Conservation (phyloP, 2,888 invertebrate genomes). For the Oscheius sp. region DNA sequence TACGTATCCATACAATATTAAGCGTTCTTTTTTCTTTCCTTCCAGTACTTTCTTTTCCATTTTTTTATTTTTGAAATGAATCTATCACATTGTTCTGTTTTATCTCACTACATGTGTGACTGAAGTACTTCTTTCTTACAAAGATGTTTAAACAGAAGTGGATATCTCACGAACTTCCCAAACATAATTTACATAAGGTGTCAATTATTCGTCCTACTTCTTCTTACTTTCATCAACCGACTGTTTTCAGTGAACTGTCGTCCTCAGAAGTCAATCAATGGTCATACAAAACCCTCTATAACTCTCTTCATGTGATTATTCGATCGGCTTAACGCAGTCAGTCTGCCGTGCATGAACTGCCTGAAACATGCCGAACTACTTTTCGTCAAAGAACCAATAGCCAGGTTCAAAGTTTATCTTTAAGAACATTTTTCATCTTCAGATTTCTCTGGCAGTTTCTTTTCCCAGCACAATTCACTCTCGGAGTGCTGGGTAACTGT, state of each 20-base stretch:
- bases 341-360: conserved; percentile 47
- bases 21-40: too few relatives aligned
- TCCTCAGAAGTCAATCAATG: conserved; percentile 22
- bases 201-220: neutral
- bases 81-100: too few relatives aligned
- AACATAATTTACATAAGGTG: too few relatives aligned
- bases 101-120: too few relatives aligned
- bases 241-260: neutral
- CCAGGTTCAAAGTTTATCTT: conserved; percentile 28
- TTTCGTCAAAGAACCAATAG: conserved; percentile 46
- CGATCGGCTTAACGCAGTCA: conserved; percentile 33
- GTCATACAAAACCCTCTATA: neutral
- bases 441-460: conserved; percentile 48
- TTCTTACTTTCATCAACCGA: neutral
- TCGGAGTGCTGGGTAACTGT: conserved; percentile 66
- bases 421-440: neutral
- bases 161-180: neutral
- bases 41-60: too few relatives aligned
- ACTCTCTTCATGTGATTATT: conserved; percentile 32
- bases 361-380: conserved; percentile 51
- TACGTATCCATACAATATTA: too few relatives aligned
- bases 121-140: too few relatives aligned
- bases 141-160: too few relatives aligned
- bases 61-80: too few relatives aligned
- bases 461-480: conserved; percentile 64